These are phyloP conservation scores for Diarsia dahlii DNA, from an alignment of 2,888 invertebrate genomes.

Conservation along the genomic window DNA sequence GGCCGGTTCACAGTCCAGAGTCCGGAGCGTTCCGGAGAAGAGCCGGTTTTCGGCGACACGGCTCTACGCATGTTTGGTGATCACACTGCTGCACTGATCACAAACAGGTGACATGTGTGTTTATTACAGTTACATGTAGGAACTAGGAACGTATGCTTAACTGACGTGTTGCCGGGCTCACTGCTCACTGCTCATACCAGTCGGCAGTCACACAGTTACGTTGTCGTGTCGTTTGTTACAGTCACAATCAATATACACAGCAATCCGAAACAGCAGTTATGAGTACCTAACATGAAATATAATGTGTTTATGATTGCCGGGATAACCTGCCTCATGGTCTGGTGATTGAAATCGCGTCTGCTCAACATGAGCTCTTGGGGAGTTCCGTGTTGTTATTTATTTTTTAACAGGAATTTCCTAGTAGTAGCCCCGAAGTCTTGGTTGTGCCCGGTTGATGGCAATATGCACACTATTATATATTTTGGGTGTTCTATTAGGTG, in stretches of 20 bases:
- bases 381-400: not conserved
- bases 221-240: not conserved
- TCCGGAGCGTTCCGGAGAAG: not conserved
- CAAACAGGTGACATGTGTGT: not conserved
- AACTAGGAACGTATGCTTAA: no score
- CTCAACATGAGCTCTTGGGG: not conserved
- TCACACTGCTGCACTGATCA: not conserved
- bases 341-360: not conserved
- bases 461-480: not conserved
- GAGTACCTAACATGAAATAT: no score
- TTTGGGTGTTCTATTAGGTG: not conserved
- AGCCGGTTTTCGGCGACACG: not conserved
- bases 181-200: not conserved
- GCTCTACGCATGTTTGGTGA: not conserved
- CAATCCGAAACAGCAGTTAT: no score
- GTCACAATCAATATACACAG: no score
- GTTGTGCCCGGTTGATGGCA: not conserved
- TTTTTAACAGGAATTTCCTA: not conserved
- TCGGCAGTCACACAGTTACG: not conserved
- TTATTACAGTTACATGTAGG: no score
- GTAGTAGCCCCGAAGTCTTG: not conserved
- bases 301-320: no score
- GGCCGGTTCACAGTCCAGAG: not conserved
- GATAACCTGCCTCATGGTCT: no score
- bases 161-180: not conserved